phyloP scores from a whole-genome alignment of 2,797 vertebrate species.

The Xenentodon cancila region DNA sequence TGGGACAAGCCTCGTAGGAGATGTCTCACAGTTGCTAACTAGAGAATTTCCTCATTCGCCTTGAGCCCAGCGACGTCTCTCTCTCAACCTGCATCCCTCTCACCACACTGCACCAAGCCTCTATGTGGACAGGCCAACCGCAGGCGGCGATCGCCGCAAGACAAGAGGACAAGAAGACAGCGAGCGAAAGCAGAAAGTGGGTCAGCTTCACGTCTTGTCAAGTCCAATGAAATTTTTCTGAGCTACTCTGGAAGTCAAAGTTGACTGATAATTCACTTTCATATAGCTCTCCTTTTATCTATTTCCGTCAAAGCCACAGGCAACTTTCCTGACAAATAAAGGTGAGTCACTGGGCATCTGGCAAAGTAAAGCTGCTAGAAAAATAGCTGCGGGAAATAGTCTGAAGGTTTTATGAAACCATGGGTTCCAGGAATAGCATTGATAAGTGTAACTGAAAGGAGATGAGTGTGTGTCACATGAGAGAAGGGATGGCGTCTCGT shows the following conservation, averaged over 20 bases:
- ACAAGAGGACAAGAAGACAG: constrained; percentile 47
- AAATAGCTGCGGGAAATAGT: constrained; percentile 32
- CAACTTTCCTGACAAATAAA: constrained; percentile 49
- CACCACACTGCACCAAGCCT: constrained; percentile 25
- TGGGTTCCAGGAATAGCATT: constrained; percentile 47
- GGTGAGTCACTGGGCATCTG: constrained; percentile 58
- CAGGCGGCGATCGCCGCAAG: constrained; percentile 46
- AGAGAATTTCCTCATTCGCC: constrained; percentile 37
- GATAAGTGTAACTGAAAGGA: constrained; percentile 51
- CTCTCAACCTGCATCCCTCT: constrained; percentile 19
- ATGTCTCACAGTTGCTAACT: constrained; percentile 58
- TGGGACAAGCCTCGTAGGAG: constrained; percentile 48
- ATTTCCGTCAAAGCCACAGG: constrained; percentile 50
- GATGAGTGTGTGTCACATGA: constrained; percentile 39
- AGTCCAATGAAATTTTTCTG: constrained; percentile 53
- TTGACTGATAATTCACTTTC: constrained; percentile 58
- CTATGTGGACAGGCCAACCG: constrained; percentile 63
- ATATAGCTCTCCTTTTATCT: constrained; percentile 34
- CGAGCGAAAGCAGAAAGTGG: constrained; percentile 57
- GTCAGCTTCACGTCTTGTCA: constrained; percentile 68
- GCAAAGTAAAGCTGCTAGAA: constrained; percentile 25
- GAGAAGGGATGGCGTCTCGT: constrained; percentile 14
- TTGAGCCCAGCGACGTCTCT: constrained; percentile 38
- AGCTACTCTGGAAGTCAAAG: constrained; percentile 56
- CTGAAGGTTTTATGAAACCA: constrained; percentile 44